A percentile compares a stretch with the other conserved stretches of the same genome.
phyloP scores from a whole-genome alignment of 2,113 vertebrate species.

The Alethe castanea region DNA sequence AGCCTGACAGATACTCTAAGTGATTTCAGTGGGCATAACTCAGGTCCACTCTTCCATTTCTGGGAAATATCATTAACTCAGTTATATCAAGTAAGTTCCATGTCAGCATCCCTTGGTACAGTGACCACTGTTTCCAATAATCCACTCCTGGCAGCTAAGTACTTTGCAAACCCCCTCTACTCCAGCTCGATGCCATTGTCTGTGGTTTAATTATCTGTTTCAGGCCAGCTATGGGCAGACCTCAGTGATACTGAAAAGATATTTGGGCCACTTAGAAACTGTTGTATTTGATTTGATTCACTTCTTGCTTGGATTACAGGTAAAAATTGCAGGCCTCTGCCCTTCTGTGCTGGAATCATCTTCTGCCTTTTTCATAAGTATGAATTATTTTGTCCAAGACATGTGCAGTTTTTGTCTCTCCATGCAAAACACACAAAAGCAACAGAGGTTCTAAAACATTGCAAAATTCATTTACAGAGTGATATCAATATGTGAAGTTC shows the following conservation, averaged over 20 bases:
- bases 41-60: neutral
- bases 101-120: neutral
- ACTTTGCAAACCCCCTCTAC: neutral
- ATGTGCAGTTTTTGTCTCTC: neutral
- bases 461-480: neutral
- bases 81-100: rapidly evolving
- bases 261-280: neutral
- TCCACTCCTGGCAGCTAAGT: neutral
- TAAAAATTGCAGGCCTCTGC: neutral
- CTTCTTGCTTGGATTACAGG: neutral
- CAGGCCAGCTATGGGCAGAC: neutral
- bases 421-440: neutral
- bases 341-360: neutral
- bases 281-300: neutral
- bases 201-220: neutral
- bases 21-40: neutral
- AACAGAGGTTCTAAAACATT: neutral
- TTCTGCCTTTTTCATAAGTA: neutral
- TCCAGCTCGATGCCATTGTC: neutral
- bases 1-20: neutral
- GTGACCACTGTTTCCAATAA: neutral
- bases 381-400: neutral
- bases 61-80: neutral
- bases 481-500: neutral
- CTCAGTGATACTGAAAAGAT: neutral